Conservation (phyloP, 2,797 vertebrate genomes). For the Brachymystax lenok region DNA sequence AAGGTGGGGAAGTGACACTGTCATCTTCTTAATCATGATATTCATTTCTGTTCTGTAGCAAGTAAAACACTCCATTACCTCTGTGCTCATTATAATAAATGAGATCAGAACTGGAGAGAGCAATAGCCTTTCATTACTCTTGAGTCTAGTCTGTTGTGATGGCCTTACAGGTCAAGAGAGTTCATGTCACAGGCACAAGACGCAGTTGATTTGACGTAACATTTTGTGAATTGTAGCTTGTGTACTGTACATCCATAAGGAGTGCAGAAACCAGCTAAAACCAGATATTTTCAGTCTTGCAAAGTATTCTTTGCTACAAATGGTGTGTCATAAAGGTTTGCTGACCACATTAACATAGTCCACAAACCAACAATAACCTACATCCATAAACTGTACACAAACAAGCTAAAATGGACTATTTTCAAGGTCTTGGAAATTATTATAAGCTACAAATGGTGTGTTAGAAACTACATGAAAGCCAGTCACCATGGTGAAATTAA, state of each 20-base stretch:
- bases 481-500: neutral
- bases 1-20: conserved; percentile 71
- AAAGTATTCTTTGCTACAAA: neutral
- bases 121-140: neutral
- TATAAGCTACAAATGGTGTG: neutral
- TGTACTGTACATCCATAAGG: no score
- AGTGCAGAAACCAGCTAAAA: neutral
- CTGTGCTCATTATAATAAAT: conserved; percentile 56
- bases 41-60: conserved; percentile 58
- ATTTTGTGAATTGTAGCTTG: no score
- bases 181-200: no score
- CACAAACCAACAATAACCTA: conserved; percentile 5
- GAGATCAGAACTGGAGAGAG: neutral
- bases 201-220: no score
- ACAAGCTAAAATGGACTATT: neutral
- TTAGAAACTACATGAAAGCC: neutral
- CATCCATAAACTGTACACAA: no score
- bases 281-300: neutral
- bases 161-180: neutral
- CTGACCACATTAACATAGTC: neutral
- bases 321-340: no score
- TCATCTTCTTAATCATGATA: conserved; percentile 74
- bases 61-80: conserved; percentile 70
- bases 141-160: neutral
- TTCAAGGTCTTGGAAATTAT: neutral